Base-by-base conservation (phyloP, 2,113 vertebrate species). In the Larimichthys polyactis region DNA sequence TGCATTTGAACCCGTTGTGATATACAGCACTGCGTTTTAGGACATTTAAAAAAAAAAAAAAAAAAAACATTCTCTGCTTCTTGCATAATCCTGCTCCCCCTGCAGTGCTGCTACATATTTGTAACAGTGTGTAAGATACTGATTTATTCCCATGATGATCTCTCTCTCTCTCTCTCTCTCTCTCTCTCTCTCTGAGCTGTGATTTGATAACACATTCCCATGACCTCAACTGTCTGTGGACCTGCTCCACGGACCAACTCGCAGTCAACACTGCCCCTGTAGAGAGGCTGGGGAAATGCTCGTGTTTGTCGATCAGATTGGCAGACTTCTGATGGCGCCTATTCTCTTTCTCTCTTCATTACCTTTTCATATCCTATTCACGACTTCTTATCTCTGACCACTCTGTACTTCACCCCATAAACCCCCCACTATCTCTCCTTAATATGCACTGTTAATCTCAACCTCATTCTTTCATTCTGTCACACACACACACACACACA, bases 241-340 rank as follows among this genome's bases (percentile, higher is more conserved):
- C 74, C 63, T 75, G 82, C 76, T 85, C 81, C 14, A 2, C 6
- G 55, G 71, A 79, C 81, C 78, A 87, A 83, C 71, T 83, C 19
- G 60, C 90, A 88, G 92, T 76, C 93, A 90, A 93, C 91, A 91
- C 90, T 92, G 92, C 92, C 93, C 93, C 94, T 52, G 67, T 59
- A 8, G 92, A 78, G 83, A 67, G 84, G 55, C 74, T 12, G 66
- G 91, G 95, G 95, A 94, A 96, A 92, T 92, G 93, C 87, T 10
- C 1, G 51, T 73, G 63, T 75, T 80, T 86, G 82, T 78, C 71
- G 19, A 88, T 91, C 81, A 83, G 83, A 86, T 83, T 87, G 88
- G 80, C 84, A 87, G 87, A 78, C 86, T 81, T 85, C 69, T 78
- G 77, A 87, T 82, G 66, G 48, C 22, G 64, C 63, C 71, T 86